Base-by-base conservation (phyloP, 2,113 vertebrate genomes). In the Pipa parva region DNA sequence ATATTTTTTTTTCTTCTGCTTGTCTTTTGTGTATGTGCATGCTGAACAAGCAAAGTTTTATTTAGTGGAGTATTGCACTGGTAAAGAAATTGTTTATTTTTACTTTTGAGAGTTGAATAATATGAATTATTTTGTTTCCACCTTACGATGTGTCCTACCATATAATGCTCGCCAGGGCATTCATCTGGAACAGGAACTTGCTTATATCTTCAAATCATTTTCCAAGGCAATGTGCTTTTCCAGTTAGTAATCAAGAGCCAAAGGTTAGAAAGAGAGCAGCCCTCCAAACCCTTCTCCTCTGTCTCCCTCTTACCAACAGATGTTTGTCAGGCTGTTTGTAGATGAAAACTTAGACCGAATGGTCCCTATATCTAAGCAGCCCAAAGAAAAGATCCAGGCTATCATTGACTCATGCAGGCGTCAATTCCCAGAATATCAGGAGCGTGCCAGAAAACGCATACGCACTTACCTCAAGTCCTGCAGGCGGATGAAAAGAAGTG, bases 281-380 rank as follows among this genome's bases (percentile, higher is more conserved):
- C 88, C 88, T 88, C 87, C 90, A 90, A 91, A 87, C 83, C 89
- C 87, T 84, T 91, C 85, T 92, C 89, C 88, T 92, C 89, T 92
- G 88, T 92, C 88, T 92, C 86, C 89, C 90, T 92, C 90, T 92
- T 91, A 85, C 88, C 89, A 89, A 90, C 90, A 92, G 90, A 92
- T 92, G 90, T 92, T 92, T 91, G 90, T 92, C 88, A 91, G 90
- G 88, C 90, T 92, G 89, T 92, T 92, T 92, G 90, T 92, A 91
- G 90, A 92, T 91, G 90, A 92, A 87, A 92, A 92, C 89, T 90
- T 92, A 85, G 90, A 92, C 89, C 90, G 90, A 86, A 92, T 90
- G 89, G 90, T 92, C 86, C 90, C 90, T 87, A 92, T 92, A 85
- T 92, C 90, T 90, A 92, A 92, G 88, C 90, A 92, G 89, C 90